Percentiles rank a stretch among this genome's conserved stretches.
These are phyloP conservation scores for Gallinago nigripennis DNA, from an alignment of 2,797 vertebrate species.

Conservation along the genomic window DNA sequence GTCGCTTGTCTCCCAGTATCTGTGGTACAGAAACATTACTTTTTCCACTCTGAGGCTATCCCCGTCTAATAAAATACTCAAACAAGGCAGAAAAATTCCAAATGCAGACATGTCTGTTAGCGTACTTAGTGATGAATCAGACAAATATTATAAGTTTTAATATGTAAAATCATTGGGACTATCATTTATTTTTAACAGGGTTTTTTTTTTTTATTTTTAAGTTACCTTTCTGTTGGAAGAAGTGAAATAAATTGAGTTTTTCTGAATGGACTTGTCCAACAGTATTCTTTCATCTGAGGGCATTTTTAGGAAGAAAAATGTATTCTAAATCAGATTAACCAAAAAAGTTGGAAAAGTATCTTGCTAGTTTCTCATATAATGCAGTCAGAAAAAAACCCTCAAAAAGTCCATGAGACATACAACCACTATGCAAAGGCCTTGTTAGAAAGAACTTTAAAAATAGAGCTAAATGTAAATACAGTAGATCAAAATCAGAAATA, in stretches of 20 bases:
- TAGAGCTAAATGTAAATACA: not conserved
- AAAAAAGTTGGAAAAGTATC: not conserved
- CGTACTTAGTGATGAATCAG: not conserved
- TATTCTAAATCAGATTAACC: not conserved
- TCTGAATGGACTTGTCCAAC: not conserved
- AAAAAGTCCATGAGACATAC: not conserved
- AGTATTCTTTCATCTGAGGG: not conserved
- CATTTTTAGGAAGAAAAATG: not conserved
- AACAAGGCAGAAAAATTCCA: not conserved
- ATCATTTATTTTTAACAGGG: not conserved
- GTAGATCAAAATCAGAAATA: not conserved
- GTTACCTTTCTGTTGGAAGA: not conserved
- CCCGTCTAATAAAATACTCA: not conserved
- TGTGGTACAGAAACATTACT: not conserved
- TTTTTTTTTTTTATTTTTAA: not conserved
- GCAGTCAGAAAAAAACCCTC: not conserved
- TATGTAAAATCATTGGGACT: accelerated
- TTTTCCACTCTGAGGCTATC: not conserved
- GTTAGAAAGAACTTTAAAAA: not conserved
- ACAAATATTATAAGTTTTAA: not conserved
- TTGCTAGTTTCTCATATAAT: not conserved
- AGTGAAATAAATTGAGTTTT: not conserved
- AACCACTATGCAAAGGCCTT: not conserved
- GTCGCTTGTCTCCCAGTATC: not conserved
- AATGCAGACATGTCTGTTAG: not conserved